Evolutionary conservation across 2,113 vertebrate species (phyloP).

Genomic region (Alosa alosa): DNA sequence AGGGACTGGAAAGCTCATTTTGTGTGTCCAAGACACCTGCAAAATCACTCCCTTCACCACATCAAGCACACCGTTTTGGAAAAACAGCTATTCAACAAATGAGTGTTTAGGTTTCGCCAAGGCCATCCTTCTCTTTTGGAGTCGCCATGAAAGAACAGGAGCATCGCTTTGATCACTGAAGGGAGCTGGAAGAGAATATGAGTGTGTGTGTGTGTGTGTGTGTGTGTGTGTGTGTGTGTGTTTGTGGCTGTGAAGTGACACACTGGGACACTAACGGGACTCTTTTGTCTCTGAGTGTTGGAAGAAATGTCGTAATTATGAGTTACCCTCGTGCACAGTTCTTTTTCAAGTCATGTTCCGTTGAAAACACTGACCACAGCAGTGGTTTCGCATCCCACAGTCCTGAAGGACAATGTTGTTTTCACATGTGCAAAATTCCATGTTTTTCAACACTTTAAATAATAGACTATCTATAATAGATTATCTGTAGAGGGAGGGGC

Average conservation of each 20-base stretch:
- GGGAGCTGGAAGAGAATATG: not conserved
- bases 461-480: too few species aligned
- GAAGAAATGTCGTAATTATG: not conserved
- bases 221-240: not conserved
- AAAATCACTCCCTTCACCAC: not conserved
- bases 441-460: too few species aligned
- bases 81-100: not conserved
- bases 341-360: not conserved
- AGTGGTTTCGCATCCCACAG: not conserved
- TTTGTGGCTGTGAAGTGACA: not conserved
- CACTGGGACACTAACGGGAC: not conserved
- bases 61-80: not conserved
- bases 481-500: too few species aligned
- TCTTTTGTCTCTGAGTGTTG: not conserved
- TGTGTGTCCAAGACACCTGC: not conserved
- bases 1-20: not conserved
- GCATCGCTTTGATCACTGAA: constrained; percentile 2
- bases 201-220: not conserved
- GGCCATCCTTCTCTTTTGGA: not conserved
- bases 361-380: not conserved
- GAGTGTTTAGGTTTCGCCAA: not conserved
- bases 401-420: not conserved
- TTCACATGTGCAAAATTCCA: too few species aligned
- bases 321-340: not conserved
- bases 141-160: not conserved